Conservation (phyloP, 2,113 vertebrate genomes). For the Gadus chalcogrammus region DNA sequence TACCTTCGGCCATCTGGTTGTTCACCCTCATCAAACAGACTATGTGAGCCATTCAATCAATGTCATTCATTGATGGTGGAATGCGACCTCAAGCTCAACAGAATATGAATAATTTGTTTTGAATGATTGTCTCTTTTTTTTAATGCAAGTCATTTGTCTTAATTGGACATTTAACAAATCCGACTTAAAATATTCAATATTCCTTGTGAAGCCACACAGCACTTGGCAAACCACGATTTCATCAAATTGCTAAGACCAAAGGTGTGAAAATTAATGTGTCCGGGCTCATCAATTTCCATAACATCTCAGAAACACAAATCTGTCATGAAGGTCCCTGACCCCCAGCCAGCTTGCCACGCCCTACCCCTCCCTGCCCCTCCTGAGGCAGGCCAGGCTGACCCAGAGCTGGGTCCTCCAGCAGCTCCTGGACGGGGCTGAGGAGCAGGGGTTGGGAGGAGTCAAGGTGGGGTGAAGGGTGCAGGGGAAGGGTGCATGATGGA, state of each 20-base stretch:
- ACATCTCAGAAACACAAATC: not conserved
- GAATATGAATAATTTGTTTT: not conserved
- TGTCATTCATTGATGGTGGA: slow-evolving; percentile 15
- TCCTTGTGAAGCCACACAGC: not conserved
- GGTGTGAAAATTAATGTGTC: too few species aligned
- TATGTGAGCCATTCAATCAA: slow-evolving; percentile 17
- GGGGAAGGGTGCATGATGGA: slow-evolving; percentile 3
- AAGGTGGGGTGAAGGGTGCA: not conserved
- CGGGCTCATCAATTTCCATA: not conserved
- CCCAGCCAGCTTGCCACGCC: slow-evolving; percentile 6
- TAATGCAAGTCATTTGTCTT: too few species aligned
- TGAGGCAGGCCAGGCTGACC: slow-evolving; percentile 4
- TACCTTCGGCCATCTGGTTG: slow-evolving; percentile 39
- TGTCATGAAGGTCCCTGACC: not conserved
- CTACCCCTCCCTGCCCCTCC: not conserved
- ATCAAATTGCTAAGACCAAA: not conserved
- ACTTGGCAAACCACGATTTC: not conserved
- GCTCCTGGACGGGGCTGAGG: too few species aligned
- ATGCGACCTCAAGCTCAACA: slow-evolving; percentile 7
- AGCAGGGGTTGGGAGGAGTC: not conserved
- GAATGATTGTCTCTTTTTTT: too few species aligned
- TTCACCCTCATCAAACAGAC: slow-evolving; percentile 9
- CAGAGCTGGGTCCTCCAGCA: not conserved
- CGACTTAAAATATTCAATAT: not conserved
- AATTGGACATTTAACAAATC: too few species aligned